Conservation (phyloP, 1,140 invertebrate genomes). For the Drosophila arizonae region DNA sequence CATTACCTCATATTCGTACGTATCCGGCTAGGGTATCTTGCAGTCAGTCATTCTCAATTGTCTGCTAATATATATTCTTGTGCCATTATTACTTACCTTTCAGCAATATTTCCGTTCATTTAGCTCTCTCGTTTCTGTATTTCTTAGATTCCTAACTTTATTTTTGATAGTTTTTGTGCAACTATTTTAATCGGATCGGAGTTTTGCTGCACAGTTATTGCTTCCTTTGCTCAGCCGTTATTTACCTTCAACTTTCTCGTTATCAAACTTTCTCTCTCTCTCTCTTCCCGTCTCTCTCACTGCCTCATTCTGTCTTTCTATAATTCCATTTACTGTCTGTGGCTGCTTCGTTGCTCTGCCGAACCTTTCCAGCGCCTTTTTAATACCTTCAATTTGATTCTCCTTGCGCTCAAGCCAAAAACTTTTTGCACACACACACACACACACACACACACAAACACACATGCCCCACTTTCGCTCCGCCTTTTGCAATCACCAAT, state of each 20-base stretch:
- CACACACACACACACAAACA: background rate
- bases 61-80: too few species aligned
- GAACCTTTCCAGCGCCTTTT: conserved; percentile 1
- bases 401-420: background rate
- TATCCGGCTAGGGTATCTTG: too few species aligned
- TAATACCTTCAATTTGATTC: conserved; percentile 21
- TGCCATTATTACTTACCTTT: too few species aligned
- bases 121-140: background rate
- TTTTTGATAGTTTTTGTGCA: too few species aligned
- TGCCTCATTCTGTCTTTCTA: conserved; percentile 6
- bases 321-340: background rate
- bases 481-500: conserved; percentile 60
- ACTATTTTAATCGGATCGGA: conserved; percentile 18
- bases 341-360: background rate
- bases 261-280: conserved; percentile 1
- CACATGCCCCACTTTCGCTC: background rate
- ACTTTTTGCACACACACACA: conserved; percentile 12
- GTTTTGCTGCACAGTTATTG: background rate
- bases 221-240: background rate
- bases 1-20: too few species aligned
- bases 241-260: background rate
- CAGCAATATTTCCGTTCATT: too few species aligned
- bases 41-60: too few species aligned
- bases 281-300: conserved; percentile 3
- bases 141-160: background rate